Percentiles rank a stretch among this genome's conserved stretches.
These are phyloP conservation scores for Lepisosteus osseus DNA, from an alignment of 2,113 vertebrate species.

Conservation along the genomic window DNA sequence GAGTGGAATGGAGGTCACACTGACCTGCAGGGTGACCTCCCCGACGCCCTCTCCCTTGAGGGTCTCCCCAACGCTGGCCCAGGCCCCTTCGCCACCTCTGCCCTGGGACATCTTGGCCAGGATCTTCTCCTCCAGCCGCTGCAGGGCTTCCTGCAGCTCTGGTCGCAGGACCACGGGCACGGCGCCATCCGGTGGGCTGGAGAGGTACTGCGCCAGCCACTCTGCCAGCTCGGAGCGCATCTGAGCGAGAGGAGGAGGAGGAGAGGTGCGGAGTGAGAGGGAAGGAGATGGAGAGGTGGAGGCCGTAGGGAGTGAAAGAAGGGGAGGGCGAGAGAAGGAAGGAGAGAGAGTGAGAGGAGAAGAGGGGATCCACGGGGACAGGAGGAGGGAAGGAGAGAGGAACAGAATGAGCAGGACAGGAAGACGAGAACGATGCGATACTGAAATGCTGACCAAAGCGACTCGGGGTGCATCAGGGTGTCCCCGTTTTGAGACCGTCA, in stretches of 20 bases:
- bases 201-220: slow-evolving; percentile 32
- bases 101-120: slow-evolving; percentile 25
- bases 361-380: no score
- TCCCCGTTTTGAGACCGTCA: no score
- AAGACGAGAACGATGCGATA: no score
- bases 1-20: background rate
- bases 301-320: no score
- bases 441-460: no score
- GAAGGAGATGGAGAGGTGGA: no score
- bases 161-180: slow-evolving; percentile 26
- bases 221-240: slow-evolving; percentile 33
- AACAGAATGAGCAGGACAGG: no score
- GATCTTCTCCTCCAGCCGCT: slow-evolving; percentile 34
- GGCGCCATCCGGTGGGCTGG: background rate
- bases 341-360: no score
- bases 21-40: slow-evolving; percentile 34
- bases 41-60: slow-evolving; percentile 37
- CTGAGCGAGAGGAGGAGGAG: slow-evolving; percentile 9
- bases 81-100: slow-evolving; percentile 12
- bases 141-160: slow-evolving; percentile 41
- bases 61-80: slow-evolving; percentile 33
- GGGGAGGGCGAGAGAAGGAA: no score
- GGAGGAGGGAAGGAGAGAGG: no score
- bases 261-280: no score
- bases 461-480: no score